These are phyloP conservation scores for Phymorhynchus buccinoides DNA, from an alignment of 1,140 invertebrate genomes.

Conservation along the genomic window DNA sequence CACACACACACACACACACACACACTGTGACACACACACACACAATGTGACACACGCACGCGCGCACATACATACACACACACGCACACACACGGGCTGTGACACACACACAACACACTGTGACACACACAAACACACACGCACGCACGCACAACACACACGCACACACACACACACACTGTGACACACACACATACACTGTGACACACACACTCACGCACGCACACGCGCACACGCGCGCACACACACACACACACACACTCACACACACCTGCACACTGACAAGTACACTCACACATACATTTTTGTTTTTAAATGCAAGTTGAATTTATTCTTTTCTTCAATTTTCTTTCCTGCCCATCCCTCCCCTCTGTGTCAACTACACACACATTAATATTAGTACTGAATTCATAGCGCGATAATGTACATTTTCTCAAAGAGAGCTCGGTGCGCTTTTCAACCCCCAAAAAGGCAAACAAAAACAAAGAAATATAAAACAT, in stretches of 20 bases:
- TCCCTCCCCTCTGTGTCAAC: too few relatives aligned
- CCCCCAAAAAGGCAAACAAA: too few relatives aligned
- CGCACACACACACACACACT: conserved; percentile 5
- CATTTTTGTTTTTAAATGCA: background rate
- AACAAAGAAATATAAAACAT: too few relatives aligned
- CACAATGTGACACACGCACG: background rate
- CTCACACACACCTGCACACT: background rate
- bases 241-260: conserved; percentile 17
- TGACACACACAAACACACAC: background rate
- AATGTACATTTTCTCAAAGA: too few relatives aligned
- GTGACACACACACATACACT: background rate
- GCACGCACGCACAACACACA: background rate
- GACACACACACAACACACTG: background rate
- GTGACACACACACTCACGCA: too few relatives aligned
- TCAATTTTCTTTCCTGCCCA: too few relatives aligned
- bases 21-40: background rate
- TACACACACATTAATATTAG: too few relatives aligned
- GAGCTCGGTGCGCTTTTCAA: too few relatives aligned
- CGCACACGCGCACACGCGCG: background rate
- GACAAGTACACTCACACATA: background rate
- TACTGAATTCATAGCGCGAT: too few relatives aligned
- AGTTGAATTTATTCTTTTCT: too few relatives aligned
- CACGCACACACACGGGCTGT: background rate
- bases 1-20: background rate
- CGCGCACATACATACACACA: background rate